Evolutionary conservation across 2,888 invertebrate species (phyloP).

Genomic region (Tinea semifulvella): DNA sequence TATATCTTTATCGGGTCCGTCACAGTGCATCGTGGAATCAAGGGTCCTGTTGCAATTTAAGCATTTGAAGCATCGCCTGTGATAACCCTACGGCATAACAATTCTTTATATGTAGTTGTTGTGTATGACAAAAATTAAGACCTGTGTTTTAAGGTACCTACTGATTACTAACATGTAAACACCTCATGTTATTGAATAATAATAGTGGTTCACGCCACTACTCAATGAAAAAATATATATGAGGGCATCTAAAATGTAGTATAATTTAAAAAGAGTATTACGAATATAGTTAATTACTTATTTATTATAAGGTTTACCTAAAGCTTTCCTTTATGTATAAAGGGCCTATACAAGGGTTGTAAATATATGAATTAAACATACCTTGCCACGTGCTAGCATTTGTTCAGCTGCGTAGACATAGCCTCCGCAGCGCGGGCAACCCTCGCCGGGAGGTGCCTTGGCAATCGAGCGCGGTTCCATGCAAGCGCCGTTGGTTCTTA

Average conservation of each 20-base stretch:
- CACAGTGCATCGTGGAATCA: constrained; percentile 90
- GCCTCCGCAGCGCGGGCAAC: constrained; percentile 89
- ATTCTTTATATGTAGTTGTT: constrained; percentile 16
- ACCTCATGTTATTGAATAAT: too few relatives aligned
- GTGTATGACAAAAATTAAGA: neutral
- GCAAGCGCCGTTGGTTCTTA: constrained; percentile 70
- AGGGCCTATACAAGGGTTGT: too few relatives aligned
- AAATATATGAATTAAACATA: constrained; percentile 71
- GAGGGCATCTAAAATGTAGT: too few relatives aligned
- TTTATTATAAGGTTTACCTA: too few relatives aligned
- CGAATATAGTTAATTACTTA: too few relatives aligned
- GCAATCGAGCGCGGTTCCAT: constrained; percentile 77
- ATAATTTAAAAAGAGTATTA: too few relatives aligned
- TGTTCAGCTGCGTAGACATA: constrained; percentile 92
- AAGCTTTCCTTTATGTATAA: too few relatives aligned
- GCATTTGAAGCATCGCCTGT: constrained; percentile 91
- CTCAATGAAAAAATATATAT: too few relatives aligned
- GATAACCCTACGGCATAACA: constrained; percentile 77
- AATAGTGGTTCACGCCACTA: too few relatives aligned
- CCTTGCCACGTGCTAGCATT: constrained; percentile 90
- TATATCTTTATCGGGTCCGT: constrained; percentile 90
- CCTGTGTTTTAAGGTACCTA: too few relatives aligned
- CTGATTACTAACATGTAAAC: too few relatives aligned
- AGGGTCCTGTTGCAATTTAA: constrained; percentile 83
- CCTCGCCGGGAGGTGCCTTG: constrained; percentile 85